A percentile compares a stretch with the other conserved stretches of the same genome.
phyloP scores from a whole-genome alignment of 1,140 invertebrate species.

The Drosophila sucinea region DNA sequence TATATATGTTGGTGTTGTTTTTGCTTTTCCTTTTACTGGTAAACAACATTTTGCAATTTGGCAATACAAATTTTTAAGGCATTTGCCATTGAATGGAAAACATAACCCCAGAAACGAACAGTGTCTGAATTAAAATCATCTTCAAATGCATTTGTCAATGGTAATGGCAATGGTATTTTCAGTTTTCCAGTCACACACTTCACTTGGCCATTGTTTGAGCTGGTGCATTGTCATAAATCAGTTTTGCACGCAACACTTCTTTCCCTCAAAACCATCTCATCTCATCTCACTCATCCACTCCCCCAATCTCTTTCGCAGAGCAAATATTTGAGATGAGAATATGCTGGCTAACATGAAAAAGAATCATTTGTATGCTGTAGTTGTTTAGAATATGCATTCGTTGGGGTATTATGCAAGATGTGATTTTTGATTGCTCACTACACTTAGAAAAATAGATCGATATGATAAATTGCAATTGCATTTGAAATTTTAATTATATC shows the following conservation, averaged over 20 bases:
- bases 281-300: no score
- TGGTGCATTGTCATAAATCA: conserved; percentile 20
- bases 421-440: conserved; percentile 2
- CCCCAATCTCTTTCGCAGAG: conserved; percentile 14
- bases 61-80: conserved; percentile 33
- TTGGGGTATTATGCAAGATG: not conserved
- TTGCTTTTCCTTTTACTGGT: conserved; percentile 43
- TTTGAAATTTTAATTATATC: no score
- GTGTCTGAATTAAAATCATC: conserved; percentile 17
- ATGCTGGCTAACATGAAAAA: conserved; percentile 10
- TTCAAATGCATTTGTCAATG: conserved; percentile 28
- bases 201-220: conserved; percentile 11
- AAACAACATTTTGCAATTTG: conserved; percentile 69
- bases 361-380: conserved; percentile 5
- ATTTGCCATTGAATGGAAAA: conserved; percentile 2
- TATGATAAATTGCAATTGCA: no score
- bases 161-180: conserved; percentile 20
- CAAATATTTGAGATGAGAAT: conserved; percentile 31
- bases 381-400: conserved; percentile 8
- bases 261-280: not conserved
- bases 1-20: conserved; percentile 16
- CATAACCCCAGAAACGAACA: not conserved
- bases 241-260: conserved; percentile 6
- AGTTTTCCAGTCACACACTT: conserved; percentile 16
- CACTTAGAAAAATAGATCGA: not conserved